Conservation (phyloP, 2,797 vertebrate species). For the Platalea minor region DNA sequence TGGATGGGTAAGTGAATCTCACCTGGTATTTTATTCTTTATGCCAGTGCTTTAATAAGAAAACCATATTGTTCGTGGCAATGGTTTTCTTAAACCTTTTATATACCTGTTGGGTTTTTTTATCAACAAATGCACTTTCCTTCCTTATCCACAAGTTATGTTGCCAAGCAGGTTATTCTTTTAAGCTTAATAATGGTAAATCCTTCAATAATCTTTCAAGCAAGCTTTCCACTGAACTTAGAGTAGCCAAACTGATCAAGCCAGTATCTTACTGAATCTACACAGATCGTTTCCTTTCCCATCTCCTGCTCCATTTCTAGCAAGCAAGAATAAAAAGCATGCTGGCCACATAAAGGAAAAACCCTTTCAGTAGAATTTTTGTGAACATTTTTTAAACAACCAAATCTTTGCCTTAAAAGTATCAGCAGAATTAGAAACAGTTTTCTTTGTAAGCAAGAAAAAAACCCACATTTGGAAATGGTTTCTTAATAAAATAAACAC, state of each 20-base stretch:
- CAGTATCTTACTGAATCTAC: not conserved
- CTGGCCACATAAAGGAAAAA: not conserved
- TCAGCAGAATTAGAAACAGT: not conserved
- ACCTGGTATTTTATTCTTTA: not conserved
- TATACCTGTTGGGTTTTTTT: not conserved
- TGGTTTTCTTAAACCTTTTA: not conserved
- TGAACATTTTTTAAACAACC: not conserved
- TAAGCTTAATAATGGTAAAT: not conserved
- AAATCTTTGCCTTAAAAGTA: slow-evolving; percentile 10
- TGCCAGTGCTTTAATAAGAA: not conserved
- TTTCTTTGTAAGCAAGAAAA: slow-evolving; percentile 8
- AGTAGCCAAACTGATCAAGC: not conserved
- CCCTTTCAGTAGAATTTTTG: not conserved
- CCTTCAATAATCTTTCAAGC: not conserved
- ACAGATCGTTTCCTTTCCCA: not conserved
- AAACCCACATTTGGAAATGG: slow-evolving; percentile 27
- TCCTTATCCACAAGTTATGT: not conserved
- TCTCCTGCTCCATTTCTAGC: not conserved
- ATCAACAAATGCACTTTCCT: not conserved
- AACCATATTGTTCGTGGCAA: not conserved
- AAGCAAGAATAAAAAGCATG: not conserved
- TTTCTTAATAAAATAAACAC: slow-evolving; percentile 71
- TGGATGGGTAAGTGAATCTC: not conserved
- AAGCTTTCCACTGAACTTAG: not conserved
- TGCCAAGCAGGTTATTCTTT: not conserved